A percentile compares a stretch with the other conserved stretches of the same genome.
These are phyloP conservation scores for Hyperoodon ampullatus DNA, from an alignment of 2,113 vertebrate genomes.

Conservation along the genomic window DNA sequence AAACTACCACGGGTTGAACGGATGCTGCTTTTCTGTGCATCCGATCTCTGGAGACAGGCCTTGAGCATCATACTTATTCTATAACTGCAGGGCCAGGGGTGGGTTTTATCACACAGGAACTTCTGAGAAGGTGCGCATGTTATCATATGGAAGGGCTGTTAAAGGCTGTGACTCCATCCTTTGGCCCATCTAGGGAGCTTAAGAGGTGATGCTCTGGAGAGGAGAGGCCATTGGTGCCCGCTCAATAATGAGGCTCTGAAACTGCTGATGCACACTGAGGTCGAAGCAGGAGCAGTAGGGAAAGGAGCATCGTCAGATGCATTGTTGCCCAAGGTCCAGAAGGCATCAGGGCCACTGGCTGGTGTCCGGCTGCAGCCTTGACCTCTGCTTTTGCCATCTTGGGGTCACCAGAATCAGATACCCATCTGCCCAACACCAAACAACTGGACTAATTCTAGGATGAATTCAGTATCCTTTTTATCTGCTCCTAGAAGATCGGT, in stretches of 20 bases:
- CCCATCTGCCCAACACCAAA: neutral
- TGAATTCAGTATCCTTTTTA: neutral
- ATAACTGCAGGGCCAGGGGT: neutral
- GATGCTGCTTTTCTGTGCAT: neutral
- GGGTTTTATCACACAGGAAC: neutral
- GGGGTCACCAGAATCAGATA: neutral
- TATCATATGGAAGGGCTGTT: neutral
- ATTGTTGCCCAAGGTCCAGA: neutral
- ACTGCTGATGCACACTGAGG: fast-evolving
- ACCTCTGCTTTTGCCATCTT: neutral
- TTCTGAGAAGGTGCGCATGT: neutral
- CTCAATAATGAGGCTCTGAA: neutral
- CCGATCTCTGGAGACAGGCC: neutral
- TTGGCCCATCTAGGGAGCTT: neutral
- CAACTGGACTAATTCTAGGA: neutral
- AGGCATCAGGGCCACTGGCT: neutral
- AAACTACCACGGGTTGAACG: neutral
- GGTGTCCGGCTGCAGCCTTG: neutral
- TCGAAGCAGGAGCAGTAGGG: neutral
- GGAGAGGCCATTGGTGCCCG: neutral
- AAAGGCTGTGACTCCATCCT: neutral
- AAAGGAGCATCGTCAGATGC: neutral
- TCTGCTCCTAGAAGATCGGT: neutral
- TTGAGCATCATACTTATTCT: neutral
- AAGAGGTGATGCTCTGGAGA: neutral